Base-by-base conservation (phyloP, 1,140 invertebrate species). In the Theocolax elegans region DNA sequence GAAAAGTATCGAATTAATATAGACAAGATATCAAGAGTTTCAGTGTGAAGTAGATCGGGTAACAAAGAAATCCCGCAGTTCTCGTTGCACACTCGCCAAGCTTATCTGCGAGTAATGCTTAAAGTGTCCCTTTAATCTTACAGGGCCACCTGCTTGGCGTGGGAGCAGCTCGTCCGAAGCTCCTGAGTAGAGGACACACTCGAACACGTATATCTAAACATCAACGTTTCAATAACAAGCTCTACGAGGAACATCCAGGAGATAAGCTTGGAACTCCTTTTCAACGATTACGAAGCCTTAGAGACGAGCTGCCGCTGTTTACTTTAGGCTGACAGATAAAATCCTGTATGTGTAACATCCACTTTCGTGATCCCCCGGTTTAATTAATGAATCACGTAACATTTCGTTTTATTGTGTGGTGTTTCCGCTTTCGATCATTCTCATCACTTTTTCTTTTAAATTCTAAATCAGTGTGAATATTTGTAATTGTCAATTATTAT, bases 141-240 rank as follows among this genome's bases (percentile, higher is more conserved):
- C 25, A 15, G 40, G 75, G 75, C 76, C 77, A 78, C 77, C 77
- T 80, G 77, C 74, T 27, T 21, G 60, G 72, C 75, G 77, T 79
- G 75, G 74, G 78, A 80, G 72, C 56, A 66, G 12, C 19, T 10
- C n/a, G n/a, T n/a, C n/a, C n/a, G n/a, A n/a, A n/a, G n/a, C n/a
- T n/a, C n/a, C n/a, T n/a, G n/a, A n/a, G 19, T 23, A 23, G 49
- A 15, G 15, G 29, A 27, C 17, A 19, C 29, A 17, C 4, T 7
- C 6, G 23, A 9, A 21, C 12, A 21, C 19, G n/a, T 15, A 54
- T 13, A 31, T 12, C 62, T 58, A n/a, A n/a, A n/a, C n/a, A 25
- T 49, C 46, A 58, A 62, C 78, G 76, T 76, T 29, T 66, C 25
- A 54, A 66, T 56, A 54, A 54, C 23, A 27, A 53, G 49, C 38